These are phyloP conservation scores for Zaprionus obscuricornis DNA, from an alignment of 2,888 invertebrate genomes.

Conservation along the genomic window DNA sequence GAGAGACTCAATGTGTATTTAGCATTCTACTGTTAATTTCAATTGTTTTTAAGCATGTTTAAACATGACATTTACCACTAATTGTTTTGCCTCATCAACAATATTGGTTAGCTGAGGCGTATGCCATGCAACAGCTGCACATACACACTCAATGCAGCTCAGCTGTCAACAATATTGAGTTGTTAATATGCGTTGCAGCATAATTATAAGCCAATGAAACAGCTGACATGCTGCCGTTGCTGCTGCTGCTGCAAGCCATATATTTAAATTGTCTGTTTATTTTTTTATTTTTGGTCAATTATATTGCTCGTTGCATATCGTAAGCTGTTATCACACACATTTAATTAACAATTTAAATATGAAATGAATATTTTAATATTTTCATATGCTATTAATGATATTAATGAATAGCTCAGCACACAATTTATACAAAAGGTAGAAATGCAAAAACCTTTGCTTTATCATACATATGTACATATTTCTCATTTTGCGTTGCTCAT, in stretches of 20 bases:
- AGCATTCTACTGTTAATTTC: slow-evolving; percentile 22
- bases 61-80: slow-evolving; percentile 22
- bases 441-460: neutral
- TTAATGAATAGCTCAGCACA: slow-evolving; percentile 41
- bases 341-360: slow-evolving; percentile 69
- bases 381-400: slow-evolving; percentile 75
- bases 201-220: slow-evolving; percentile 26
- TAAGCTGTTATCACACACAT: too few relatives aligned
- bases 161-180: slow-evolving; percentile 38
- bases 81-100: slow-evolving; percentile 1
- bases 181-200: slow-evolving; percentile 45
- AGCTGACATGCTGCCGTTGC: neutral
- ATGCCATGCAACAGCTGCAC: too few relatives aligned
- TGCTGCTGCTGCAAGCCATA: slow-evolving; percentile 2
- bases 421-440: slow-evolving; percentile 15
- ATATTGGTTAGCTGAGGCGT: slow-evolving; percentile 22
- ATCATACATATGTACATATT: too few relatives aligned
- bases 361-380: slow-evolving; percentile 81
- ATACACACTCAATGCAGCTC: slow-evolving; percentile 1
- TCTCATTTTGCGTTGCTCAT: slow-evolving; percentile 44
- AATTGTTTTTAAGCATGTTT: slow-evolving; percentile 38
- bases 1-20: too few relatives aligned
- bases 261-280: neutral
- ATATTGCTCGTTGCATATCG: too few relatives aligned
- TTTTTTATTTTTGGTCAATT: too few relatives aligned